Evolutionary conservation across 2,113 vertebrate genomes (phyloP).

Genomic region (Eleginops maclovinus): DNA sequence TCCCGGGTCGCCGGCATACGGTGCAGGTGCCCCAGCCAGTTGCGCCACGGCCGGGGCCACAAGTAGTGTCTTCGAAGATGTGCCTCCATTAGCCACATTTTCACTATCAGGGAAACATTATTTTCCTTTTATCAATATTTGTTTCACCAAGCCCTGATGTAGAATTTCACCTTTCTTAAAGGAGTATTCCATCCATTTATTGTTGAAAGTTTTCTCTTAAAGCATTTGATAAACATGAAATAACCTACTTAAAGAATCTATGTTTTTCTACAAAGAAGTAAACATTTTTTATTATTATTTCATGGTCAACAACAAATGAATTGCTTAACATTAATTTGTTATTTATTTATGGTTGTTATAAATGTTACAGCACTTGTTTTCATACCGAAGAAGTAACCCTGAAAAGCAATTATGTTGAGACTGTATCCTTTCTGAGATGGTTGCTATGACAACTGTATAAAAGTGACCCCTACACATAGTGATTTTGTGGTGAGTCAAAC

Average conservation of each 20-base stretch:
- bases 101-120: not conserved
- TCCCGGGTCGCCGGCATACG: no score
- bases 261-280: no score
- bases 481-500: not conserved
- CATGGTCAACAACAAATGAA: no score
- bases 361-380: not conserved
- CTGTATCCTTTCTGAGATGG: not conserved
- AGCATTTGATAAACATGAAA: no score
- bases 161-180: not conserved
- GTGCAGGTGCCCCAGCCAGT: no score
- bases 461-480: not conserved
- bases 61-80: not conserved
- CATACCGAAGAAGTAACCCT: not conserved
- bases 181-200: not conserved
- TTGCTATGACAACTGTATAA: slow-evolving; percentile 23
- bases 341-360: no score
- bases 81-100: not conserved
- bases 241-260: no score
- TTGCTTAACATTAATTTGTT: no score
- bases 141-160: not conserved
- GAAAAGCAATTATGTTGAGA: not conserved
- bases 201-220: not conserved
- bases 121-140: not conserved
- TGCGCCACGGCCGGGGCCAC: no score
- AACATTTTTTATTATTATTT: no score